These are phyloP conservation scores for Glaucopsyche alexis DNA, from an alignment of 2,888 invertebrate genomes.

Conservation along the genomic window DNA sequence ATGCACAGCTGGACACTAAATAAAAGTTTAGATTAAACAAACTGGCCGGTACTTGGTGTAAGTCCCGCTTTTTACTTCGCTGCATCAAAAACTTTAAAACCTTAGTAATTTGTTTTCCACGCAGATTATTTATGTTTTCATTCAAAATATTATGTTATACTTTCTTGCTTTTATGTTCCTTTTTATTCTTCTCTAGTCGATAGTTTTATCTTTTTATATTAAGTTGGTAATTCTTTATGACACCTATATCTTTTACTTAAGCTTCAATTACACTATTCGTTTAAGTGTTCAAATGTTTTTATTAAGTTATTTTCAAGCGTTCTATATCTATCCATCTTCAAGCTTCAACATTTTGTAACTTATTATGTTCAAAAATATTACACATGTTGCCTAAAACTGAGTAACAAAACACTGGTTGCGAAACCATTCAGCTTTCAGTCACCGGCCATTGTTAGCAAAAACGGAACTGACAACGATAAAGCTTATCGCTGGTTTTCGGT, in stretches of 20 bases:
- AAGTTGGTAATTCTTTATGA: not conserved
- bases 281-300: not conserved
- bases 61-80: conserved; percentile 15
- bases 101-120: conserved; percentile 7
- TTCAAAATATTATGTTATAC: conserved; percentile 5
- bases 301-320: not conserved
- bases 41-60: conserved; percentile 33
- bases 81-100: conserved; percentile 21
- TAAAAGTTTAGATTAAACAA: conserved; percentile 44
- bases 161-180: not conserved
- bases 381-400: not conserved
- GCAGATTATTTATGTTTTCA: conserved; percentile 16
- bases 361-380: not conserved
- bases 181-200: not conserved
- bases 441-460: conserved; percentile 16
- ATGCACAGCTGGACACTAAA: conserved; percentile 41
- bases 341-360: not conserved
- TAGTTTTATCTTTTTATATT: not conserved
- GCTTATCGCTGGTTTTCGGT: conserved; percentile 28
- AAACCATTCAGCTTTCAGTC: conserved; percentile 24
- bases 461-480: conserved; percentile 25
- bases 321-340: not conserved
- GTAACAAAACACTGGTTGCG: conserved; percentile 21
- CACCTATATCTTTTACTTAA: no score
- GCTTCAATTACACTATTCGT: no score